phyloP scores from a whole-genome alignment of 2,888 invertebrate species.

The Acanthococcus lagerstroemiae region DNA sequence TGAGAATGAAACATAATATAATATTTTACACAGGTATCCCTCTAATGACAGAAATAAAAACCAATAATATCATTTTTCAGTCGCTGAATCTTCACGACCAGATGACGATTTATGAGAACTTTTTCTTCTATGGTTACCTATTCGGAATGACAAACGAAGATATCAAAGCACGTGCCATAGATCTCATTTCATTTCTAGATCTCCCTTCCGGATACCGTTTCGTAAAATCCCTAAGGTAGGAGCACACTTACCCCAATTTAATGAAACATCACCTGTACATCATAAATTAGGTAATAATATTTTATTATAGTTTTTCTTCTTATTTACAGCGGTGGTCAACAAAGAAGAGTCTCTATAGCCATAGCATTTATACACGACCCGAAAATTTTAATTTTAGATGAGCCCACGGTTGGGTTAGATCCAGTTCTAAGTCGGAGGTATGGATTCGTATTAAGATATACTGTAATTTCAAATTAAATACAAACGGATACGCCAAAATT shows the following conservation, averaged over 20 bases:
- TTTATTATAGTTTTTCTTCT: background rate
- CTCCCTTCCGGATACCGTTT: slow-evolving; percentile 32
- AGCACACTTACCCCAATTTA: background rate
- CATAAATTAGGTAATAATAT: background rate
- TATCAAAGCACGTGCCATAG: slow-evolving; percentile 32
- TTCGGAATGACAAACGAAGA: slow-evolving; percentile 31
- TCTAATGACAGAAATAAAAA: too few species aligned
- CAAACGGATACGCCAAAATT: too few species aligned
- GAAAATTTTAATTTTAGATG: slow-evolving; percentile 77
- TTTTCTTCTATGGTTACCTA: slow-evolving; percentile 33
- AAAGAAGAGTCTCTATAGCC: slow-evolving; percentile 77
- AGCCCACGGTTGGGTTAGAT: slow-evolving; percentile 90
- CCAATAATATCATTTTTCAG: slow-evolving; percentile 32
- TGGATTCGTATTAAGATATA: too few species aligned
- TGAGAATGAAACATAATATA: too few species aligned
- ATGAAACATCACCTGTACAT: background rate
- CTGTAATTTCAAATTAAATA: too few species aligned
- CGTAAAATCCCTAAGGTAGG: slow-evolving; percentile 32
- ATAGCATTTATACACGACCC: slow-evolving; percentile 81
- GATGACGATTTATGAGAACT: slow-evolving; percentile 33
- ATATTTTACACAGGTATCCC: too few species aligned
- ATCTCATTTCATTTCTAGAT: slow-evolving; percentile 32
- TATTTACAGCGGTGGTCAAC: slow-evolving; percentile 62
- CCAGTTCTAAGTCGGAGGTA: slow-evolving; percentile 74
- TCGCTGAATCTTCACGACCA: slow-evolving; percentile 33